These are phyloP conservation scores for Leucophenga varia DNA, from an alignment of 1,140 invertebrate genomes.

Conservation along the genomic window DNA sequence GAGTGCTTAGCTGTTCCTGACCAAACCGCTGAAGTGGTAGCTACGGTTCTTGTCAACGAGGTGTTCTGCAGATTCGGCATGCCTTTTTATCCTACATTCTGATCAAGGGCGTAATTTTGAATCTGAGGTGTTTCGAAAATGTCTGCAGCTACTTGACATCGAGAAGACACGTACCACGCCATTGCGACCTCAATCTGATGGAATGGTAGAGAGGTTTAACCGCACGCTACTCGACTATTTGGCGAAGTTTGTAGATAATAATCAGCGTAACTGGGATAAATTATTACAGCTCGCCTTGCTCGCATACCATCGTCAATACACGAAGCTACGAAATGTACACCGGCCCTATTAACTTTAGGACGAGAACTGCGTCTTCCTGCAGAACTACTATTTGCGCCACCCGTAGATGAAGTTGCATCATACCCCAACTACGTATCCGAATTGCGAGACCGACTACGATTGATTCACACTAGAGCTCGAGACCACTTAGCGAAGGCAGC, in stretches of 20 bases:
- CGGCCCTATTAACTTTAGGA: too few relatives aligned
- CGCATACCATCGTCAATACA: too few relatives aligned
- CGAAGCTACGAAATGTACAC: too few relatives aligned
- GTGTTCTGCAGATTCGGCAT: conserved; percentile 29
- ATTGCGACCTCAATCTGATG: conserved; percentile 45
- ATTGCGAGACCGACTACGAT: too few relatives aligned
- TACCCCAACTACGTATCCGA: too few relatives aligned
- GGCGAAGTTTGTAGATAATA: conserved; percentile 20
- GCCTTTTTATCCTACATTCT: conserved; percentile 38
- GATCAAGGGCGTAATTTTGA: conserved; percentile 52
- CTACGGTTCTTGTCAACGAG: conserved; percentile 38
- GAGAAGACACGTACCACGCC: conserved; percentile 43
- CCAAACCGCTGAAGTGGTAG: conserved; percentile 46
- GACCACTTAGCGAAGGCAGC: too few relatives aligned
- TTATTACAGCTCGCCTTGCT: too few relatives aligned
- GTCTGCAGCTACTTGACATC: conserved; percentile 32
- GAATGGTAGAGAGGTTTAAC: conserved; percentile 53
- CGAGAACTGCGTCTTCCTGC: too few relatives aligned
- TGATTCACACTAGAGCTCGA: too few relatives aligned
- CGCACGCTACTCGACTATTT: conserved; percentile 25
- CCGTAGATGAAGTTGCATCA: too few relatives aligned
- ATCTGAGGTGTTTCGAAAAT: conserved; percentile 26
- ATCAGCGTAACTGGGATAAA: conserved; percentile 21
- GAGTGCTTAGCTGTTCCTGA: conserved; percentile 49
- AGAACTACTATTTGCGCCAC: too few relatives aligned